Base-by-base conservation (phyloP, 1,140 invertebrate species). In the Leptonema lineaticorne region DNA sequence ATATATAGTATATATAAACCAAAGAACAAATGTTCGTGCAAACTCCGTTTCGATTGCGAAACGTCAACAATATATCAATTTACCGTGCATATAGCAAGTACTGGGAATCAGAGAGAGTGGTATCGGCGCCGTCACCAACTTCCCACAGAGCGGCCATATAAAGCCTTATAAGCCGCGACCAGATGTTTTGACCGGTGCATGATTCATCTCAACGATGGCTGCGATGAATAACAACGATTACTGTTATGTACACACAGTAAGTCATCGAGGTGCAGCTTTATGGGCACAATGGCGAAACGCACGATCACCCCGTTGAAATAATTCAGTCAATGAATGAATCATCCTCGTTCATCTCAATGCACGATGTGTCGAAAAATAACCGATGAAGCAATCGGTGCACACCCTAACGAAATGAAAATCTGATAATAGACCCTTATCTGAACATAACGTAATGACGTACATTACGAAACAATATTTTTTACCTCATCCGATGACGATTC, bases 111-210 rank as follows among this genome's bases (percentile, higher is more conserved):
- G 11, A 41, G 37, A 41, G 27, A 53, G 20, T 26, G 50, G 20
- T 53, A 4, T 4, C n/a, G 50, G 50, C 50, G 50, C 24, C 50
- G 50, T 24, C 22, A 18, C 50, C 50, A 53, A 20, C 50, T 53
- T 53, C 50, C 22, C 18, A 22, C 50, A 26, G 50, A 20, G 27
- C 24, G 27, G 50, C 50, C 50, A 53, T 53, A 53, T 53, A 53
- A 53, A 53, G 50, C 22, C 50, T 53, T 24, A 22, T 45, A 45
- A 45, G n/a, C 50, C 22, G 22, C 8, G 50, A 53, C 50, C 50
- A 53, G 18, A 53, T 53, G 50, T 53, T 53, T 53, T 26, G 50
- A 53, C 22, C 50, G 20, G 46, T 16, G 22, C 24, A 14, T 53
- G 50, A 53, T 26, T 53, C 50, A 53, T 24, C 50, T 24, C 20